A percentile compares a stretch with the other conserved stretches of the same genome.
Evolutionary conservation across 2,888 invertebrate species (phyloP).

Genomic region (Drosophila paracracens): DNA sequence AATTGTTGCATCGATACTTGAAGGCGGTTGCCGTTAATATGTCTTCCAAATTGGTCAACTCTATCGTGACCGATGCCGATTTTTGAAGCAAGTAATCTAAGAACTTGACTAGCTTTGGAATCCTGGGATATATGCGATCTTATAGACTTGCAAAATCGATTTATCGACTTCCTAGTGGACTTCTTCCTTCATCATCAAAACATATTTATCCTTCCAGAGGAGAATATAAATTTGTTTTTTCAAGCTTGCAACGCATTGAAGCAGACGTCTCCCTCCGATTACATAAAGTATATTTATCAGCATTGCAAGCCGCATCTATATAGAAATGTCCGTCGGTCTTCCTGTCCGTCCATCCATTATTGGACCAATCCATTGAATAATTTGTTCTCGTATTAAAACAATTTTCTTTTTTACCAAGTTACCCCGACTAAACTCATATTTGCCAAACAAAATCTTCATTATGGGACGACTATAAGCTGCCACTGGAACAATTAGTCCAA

Average conservation of each 20-base stretch:
- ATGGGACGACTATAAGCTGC: not conserved
- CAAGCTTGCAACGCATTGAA: not conserved
- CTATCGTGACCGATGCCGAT: too few relatives aligned
- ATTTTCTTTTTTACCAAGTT: not conserved
- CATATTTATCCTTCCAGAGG: not conserved
- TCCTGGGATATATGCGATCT: not conserved
- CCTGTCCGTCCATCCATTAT: not conserved
- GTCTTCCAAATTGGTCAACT: too few relatives aligned
- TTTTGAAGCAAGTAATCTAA: too few relatives aligned
- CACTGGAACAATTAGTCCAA: not conserved
- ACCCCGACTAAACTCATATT: not conserved
- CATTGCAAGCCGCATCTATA: not conserved
- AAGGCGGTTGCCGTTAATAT: too few relatives aligned
- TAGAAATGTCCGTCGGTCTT: not conserved
- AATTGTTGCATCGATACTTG: not conserved
- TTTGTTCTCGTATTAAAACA: not conserved
- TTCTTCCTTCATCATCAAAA: not conserved
- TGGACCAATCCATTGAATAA: not conserved
- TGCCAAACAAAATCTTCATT: not conserved
- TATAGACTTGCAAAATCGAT: not conserved
- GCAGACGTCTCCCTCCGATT: not conserved
- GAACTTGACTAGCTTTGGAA: not conserved
- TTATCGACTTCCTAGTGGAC: not conserved
- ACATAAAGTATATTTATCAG: not conserved
- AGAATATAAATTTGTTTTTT: not conserved